phyloP scores from a whole-genome alignment of 2,797 vertebrate species.

The Mico argentatus region DNA sequence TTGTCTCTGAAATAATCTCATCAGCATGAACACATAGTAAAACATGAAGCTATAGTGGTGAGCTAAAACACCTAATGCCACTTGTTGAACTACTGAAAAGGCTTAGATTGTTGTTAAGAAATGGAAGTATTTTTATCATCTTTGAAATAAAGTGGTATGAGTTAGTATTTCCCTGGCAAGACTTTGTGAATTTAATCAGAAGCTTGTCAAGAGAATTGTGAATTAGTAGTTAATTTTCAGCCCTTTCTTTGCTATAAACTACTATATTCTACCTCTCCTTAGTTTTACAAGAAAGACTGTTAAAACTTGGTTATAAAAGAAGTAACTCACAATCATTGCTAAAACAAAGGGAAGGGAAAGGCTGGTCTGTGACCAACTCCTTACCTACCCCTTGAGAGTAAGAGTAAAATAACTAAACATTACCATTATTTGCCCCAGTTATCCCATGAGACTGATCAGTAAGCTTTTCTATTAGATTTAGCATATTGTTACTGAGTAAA shows the following conservation, averaged over 20 bases:
- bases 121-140: neutral
- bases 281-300: neutral
- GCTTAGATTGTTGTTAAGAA: neutral
- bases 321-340: neutral
- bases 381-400: neutral
- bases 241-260: neutral
- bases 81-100: neutral
- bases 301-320: neutral
- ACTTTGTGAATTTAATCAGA: slow-evolving; percentile 24
- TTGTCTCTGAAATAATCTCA: neutral
- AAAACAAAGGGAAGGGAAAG: neutral
- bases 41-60: neutral
- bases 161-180: neutral
- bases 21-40: neutral
- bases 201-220: neutral
- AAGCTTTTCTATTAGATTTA: neutral
- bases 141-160: slow-evolving; percentile 36
- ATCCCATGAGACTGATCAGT: neutral
- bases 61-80: neutral
- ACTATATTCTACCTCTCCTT: neutral
- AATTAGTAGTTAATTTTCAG: neutral
- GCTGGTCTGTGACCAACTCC: neutral
- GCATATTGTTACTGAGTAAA: neutral
- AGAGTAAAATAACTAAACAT: neutral
- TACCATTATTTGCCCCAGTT: neutral